These are phyloP conservation scores for Phasianus colchicus DNA, from an alignment of 2,113 vertebrate genomes.

Conservation along the genomic window DNA sequence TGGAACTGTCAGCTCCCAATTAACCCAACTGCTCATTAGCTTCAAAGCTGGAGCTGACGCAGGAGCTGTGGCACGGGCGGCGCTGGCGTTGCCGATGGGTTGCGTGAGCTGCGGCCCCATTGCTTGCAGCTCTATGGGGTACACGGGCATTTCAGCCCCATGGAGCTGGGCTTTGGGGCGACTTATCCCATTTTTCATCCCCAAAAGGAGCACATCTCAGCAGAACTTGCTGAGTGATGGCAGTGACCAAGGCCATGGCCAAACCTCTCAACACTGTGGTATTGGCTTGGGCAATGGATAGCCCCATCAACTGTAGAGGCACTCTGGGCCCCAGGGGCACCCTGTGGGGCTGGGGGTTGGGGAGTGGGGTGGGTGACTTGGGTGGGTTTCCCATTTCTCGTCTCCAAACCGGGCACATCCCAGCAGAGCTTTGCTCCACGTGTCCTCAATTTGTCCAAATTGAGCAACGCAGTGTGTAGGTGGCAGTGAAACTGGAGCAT, in stretches of 20 bases:
- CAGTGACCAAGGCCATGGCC: too few species aligned
- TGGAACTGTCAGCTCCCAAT: neutral
- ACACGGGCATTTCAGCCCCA: neutral
- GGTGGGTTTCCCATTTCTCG: neutral
- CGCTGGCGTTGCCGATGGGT: rapidly evolving
- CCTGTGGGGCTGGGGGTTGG: too few species aligned
- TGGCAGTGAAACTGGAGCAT: neutral
- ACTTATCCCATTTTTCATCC: neutral
- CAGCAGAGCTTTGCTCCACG: rapidly evolving
- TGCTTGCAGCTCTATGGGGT: rapidly evolving
- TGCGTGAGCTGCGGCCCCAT: neutral
- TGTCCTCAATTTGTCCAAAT: too few species aligned
- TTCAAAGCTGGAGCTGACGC: neutral
- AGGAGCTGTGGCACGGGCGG: too few species aligned
- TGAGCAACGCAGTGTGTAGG: too few species aligned
- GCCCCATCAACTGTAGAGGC: too few species aligned
- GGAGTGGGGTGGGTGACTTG: neutral
- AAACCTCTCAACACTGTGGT: too few species aligned
- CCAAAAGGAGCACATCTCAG: neutral
- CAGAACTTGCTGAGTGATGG: too few species aligned
- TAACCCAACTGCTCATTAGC: neutral
- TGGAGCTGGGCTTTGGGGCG: neutral
- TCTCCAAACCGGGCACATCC: neutral
- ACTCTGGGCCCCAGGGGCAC: too few species aligned
- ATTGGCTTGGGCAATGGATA: too few species aligned